Evolutionary conservation across 2,888 invertebrate genomes (phyloP).

Genomic region (Thymelicus acteon): DNA sequence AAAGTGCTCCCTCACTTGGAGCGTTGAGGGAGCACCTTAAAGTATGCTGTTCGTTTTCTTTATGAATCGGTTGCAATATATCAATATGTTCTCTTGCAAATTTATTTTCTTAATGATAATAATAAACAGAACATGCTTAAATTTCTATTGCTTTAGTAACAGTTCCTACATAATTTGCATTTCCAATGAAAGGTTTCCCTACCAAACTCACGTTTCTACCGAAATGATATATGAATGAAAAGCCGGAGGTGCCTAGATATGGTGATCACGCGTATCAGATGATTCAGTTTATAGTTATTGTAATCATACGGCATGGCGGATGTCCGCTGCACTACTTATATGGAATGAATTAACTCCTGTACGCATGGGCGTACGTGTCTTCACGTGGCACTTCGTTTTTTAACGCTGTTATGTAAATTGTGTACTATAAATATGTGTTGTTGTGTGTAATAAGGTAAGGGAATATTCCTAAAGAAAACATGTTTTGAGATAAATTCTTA

Average conservation of each 20-base stretch:
- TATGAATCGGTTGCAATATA: too few species aligned
- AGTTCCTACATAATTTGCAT: conserved; percentile 1
- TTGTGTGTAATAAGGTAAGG: not conserved
- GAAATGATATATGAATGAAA: conserved; percentile 33
- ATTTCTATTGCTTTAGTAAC: not conserved
- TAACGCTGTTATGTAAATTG: not conserved
- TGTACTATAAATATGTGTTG: not conserved
- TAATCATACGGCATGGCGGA: conserved; percentile 44
- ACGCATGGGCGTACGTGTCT: conserved; percentile 7
- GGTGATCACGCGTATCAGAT: conserved; percentile 43
- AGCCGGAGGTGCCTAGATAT: conserved; percentile 43
- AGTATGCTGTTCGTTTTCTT: too few species aligned
- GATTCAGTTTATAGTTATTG: conserved; percentile 50
- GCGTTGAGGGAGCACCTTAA: too few species aligned
- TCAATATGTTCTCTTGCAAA: too few species aligned
- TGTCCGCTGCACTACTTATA: conserved; percentile 47
- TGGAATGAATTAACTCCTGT: conserved; percentile 38
- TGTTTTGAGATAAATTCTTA: too few species aligned
- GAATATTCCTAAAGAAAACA: too few species aligned
- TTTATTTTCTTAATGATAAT: not conserved
- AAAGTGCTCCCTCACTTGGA: too few species aligned
- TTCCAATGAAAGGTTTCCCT: not conserved
- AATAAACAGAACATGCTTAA: not conserved
- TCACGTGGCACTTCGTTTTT: not conserved
- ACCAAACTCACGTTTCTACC: conserved; percentile 16